Evolutionary conservation across 64 coral and sea anemone species (phyloP).

Genomic region (Exaiptasia diaphana): DNA sequence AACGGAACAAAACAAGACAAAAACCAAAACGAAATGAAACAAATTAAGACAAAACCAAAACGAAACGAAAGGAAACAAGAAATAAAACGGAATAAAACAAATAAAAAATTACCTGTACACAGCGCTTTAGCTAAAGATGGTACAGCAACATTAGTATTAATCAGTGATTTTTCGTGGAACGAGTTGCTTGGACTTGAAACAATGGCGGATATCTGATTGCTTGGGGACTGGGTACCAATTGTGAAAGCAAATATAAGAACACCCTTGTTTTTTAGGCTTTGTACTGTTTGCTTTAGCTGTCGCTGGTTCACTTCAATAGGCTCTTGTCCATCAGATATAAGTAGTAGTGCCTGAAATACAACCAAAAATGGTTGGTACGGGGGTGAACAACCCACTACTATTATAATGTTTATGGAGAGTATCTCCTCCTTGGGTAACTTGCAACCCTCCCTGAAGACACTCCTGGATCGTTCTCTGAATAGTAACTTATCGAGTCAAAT

Average conservation of each 20-base stretch:
- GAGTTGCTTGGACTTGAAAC: not conserved
- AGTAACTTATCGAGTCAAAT: no score
- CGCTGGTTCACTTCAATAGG: not conserved
- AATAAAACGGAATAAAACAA: no score
- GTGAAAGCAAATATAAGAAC: not conserved
- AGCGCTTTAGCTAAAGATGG: not conserved
- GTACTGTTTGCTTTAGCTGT: not conserved
- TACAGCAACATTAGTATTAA: not conserved
- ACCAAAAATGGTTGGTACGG: not conserved
- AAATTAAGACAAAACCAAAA: no score
- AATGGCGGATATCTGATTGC: not conserved
- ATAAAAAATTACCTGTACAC: conserved; percentile 17
- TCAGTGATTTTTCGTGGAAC: not conserved
- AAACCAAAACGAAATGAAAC: no score
- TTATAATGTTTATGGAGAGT: no score
- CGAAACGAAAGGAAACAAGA: no score
- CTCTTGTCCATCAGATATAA: not conserved
- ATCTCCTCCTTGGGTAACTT: no score
- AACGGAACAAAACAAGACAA: no score
- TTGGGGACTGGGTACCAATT: not conserved
- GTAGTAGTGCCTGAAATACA: not conserved
- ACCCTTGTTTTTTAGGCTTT: not conserved
- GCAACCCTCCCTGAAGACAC: no score
- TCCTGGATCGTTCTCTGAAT: no score
- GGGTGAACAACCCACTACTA: not conserved